phyloP scores from a whole-genome alignment of 2,113 vertebrate species.

The Macrotus californicus region DNA sequence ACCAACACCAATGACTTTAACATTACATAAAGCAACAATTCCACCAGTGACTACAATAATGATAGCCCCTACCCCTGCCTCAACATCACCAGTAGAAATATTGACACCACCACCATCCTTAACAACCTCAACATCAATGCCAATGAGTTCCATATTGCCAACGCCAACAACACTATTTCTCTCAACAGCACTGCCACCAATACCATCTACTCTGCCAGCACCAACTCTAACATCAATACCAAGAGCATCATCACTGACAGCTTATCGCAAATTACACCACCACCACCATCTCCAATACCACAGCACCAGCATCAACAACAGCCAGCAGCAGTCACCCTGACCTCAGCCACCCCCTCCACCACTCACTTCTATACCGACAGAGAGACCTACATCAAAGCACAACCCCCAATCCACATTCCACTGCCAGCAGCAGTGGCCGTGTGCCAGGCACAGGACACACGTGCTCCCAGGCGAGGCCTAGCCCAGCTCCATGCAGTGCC shows the following conservation, averaged over 20 bases:
- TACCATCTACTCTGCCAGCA: fast-evolving
- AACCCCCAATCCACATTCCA: fast-evolving
- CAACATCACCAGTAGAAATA: not conserved
- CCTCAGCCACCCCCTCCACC: fast-evolving
- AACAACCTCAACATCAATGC: not conserved
- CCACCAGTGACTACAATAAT: not conserved
- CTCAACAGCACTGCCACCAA: not conserved
- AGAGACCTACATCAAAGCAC: fast-evolving
- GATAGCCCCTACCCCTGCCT: not conserved
- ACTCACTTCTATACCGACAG: fast-evolving
- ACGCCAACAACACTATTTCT: fast-evolving
- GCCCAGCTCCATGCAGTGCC: fast-evolving
- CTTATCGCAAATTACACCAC: fast-evolving
- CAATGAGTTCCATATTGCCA: not conserved
- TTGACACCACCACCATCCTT: fast-evolving
- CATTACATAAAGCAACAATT: fast-evolving
- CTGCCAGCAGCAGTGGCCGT: fast-evolving
- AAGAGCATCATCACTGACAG: fast-evolving
- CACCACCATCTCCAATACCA: fast-evolving
- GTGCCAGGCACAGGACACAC: fast-evolving
- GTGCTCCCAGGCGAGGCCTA: fast-evolving
- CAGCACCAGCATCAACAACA: not conserved
- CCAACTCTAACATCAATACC: not conserved
- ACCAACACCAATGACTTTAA: not conserved
- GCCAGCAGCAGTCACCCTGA: fast-evolving